Evolutionary conservation across 2,888 invertebrate species (phyloP).

Genomic region (Gnatocerus cornutus): DNA sequence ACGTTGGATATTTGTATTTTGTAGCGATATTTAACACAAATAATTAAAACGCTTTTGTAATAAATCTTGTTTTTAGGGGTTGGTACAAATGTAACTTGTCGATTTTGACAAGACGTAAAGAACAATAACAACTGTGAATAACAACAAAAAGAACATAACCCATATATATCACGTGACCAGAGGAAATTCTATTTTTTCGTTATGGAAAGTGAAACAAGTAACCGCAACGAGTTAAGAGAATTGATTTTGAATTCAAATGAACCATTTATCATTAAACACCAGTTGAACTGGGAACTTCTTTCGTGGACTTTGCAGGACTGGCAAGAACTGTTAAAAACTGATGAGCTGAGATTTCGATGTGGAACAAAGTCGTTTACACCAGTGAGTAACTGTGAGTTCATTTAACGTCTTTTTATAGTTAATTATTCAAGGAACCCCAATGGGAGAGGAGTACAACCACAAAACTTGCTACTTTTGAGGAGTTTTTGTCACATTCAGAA

Average conservation of each 20-base stretch:
- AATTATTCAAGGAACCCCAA: constrained; percentile 76
- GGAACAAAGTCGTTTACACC: constrained; percentile 64
- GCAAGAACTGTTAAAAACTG: constrained; percentile 74
- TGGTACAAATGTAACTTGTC: no score
- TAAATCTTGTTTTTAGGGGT: no score
- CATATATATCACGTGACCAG: no score
- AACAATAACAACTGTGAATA: no score
- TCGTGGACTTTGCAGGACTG: constrained; percentile 78
- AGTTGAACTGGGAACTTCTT: constrained; percentile 75
- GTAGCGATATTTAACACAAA: no score
- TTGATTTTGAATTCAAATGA: constrained; percentile 60
- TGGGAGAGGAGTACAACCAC: constrained; percentile 85
- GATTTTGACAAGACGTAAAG: no score
- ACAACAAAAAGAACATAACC: no score
- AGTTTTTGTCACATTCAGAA: constrained; percentile 74
- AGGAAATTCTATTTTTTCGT: no score
- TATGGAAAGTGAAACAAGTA: no score
- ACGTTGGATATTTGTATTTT: no score
- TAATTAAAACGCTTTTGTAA: no score
- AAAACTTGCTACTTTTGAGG: constrained; percentile 75
- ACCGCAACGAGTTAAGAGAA: constrained; percentile 38
- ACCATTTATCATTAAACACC: constrained; percentile 75
- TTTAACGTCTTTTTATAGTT: not conserved
- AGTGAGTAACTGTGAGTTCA: not conserved
- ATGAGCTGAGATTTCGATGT: constrained; percentile 75